Base-by-base conservation (phyloP, 2,113 vertebrate genomes). In the Ailurus styani region DNA sequence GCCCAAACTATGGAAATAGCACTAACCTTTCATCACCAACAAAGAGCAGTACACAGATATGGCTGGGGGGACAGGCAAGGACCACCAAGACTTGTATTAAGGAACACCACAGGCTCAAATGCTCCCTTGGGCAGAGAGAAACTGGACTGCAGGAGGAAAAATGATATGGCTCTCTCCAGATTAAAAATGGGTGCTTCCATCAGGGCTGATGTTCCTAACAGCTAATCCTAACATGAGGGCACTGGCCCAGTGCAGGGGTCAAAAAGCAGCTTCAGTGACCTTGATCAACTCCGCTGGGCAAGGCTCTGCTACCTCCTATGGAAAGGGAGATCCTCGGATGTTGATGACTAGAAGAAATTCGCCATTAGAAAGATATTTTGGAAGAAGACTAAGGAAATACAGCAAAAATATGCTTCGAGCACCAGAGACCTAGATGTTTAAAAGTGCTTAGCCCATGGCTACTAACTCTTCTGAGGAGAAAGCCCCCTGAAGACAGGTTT, bases 401-500 rank as follows among this genome's bases (percentile, higher is more conserved):
- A 72, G 20, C 45, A 78, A 95, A 97, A 93, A 52, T 7, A 42
- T 1, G 85, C 27, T 87, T 25, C 29, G 9, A 94, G 64, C 50
- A 84, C 50, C 37, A 12, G 62, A 87, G 45, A 88, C 68, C 21
- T 55, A 92, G 37, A 55, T 45, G 52, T 90, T 94, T 87, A 52
- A 88, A 57, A 82, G 55, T 91, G 82, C 55, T 93, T 83, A 55
- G 42, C 40, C 57, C 77, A 57, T 31, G 60, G 60, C 42, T 84
- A 57, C 27, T 52, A 85, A 68, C 47, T 95, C n/a, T 91, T 78
- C 34, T 52, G 31, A 47, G 47, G 54, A 97, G 66, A 89, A 88
- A 78, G 25, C 18, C 72, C 45, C n/a, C 78, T 3, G 25, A 78
- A 95, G 92, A 95, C 66, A 93, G 50, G 45, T 96, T 97, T 81